Base-by-base conservation (phyloP, 2,888 invertebrate species). In the Acrocyrtus sp. region DNA sequence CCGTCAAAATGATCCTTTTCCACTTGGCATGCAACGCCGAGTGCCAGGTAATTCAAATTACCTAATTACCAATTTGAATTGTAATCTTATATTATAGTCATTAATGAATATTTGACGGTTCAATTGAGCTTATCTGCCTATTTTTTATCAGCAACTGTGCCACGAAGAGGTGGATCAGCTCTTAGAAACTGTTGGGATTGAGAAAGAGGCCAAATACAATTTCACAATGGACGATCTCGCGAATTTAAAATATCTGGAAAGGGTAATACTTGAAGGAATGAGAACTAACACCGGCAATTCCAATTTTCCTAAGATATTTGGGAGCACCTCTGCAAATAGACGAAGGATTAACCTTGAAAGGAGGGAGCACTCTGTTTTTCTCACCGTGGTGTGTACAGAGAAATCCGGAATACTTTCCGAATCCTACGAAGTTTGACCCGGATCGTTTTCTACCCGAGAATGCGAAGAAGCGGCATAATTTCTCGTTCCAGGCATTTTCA, bases 231-330 rank as follows among this genome's bases (percentile, higher is more conserved):
- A 57, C 8, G 58, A 57, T n/a, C 19, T 67, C 0, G 3, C 41
- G 2, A 47, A 67, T 15, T 17, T 67, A 19, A 58, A 67, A 26
- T 50, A 57, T 50, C 10, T 53, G 3, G 63, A 63, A 45, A 22
- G 63, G 26, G 53, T 53, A 10, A 10, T 53, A 12, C 45, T 48
- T 21, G 67, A 58, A 67, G 51, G 15, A 19, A n/a, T 67, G 17
- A 57, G 63, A n/a, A 1, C 6, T 63, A 34, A 26, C 50, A 3
- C 8, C 53, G 8, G 5, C 39, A 4, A 27, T 21, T n/a, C 43
- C 34, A 27, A 21, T 19, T 5, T 53, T 34, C n/a, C 12, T 21
- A 1, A 63, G 63, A 43, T 45, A 51, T 22, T 21, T 63, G 19
- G 63, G 54, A 15, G 21, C n/a, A 2, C 41, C 43, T 0, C 27